Conservation (phyloP, 2,797 vertebrate species). For the Coregonus ussuriensis region DNA sequence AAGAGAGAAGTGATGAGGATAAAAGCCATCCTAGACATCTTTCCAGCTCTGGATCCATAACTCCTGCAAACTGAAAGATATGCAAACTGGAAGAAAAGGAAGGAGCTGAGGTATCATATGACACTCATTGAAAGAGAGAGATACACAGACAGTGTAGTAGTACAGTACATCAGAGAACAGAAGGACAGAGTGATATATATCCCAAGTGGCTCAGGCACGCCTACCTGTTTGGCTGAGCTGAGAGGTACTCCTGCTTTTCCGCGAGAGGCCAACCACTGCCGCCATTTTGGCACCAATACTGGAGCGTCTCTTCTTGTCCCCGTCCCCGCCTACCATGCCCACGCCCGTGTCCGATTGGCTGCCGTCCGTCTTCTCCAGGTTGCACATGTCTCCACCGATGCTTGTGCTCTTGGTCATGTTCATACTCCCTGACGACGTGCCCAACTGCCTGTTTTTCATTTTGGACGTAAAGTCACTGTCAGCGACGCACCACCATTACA, state of each 20-base stretch:
- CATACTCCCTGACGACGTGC: slow-evolving; percentile 76
- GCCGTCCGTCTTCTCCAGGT: slow-evolving; percentile 93
- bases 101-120: background rate
- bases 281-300: slow-evolving; percentile 99
- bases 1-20: slow-evolving; percentile 17
- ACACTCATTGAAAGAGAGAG: background rate
- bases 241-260: slow-evolving; percentile 96
- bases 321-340: slow-evolving; percentile 81
- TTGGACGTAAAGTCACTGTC: slow-evolving; percentile 99
- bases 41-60: background rate
- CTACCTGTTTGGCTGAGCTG: slow-evolving; percentile 99
- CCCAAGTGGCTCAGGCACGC: slow-evolving; percentile 26
- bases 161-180: background rate
- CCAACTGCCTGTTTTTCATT: slow-evolving; percentile 99
- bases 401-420: slow-evolving; percentile 98
- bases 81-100: slow-evolving; percentile 16
- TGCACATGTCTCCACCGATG: slow-evolving; percentile 95
- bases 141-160: background rate
- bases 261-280: slow-evolving; percentile 94
- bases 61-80: background rate
- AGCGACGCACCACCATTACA: slow-evolving; percentile 69
- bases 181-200: slow-evolving; percentile 22
- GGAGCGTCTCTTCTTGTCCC: slow-evolving; percentile 91
- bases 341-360: slow-evolving; percentile 97
- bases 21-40: background rate